These are phyloP conservation scores for Drosophila subobscura DNA, from an alignment of 1,140 invertebrate genomes.

Conservation along the genomic window DNA sequence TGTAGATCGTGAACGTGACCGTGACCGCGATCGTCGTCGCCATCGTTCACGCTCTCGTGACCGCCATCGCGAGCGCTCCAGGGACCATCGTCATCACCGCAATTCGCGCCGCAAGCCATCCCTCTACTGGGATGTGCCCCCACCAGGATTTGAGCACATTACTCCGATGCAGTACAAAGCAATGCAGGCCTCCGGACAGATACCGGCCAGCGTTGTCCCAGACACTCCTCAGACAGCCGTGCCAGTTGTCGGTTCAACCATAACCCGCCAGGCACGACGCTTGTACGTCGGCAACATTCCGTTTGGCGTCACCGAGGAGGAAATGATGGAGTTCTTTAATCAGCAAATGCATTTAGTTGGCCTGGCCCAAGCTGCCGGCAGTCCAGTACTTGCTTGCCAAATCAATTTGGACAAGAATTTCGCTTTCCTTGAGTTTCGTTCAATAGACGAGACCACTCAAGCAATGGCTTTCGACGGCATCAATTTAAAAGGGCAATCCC, in stretches of 20 bases:
- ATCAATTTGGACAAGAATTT: constrained; percentile 99
- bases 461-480: constrained; percentile 99
- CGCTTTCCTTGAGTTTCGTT: constrained; percentile 98
- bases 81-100: constrained; percentile 68
- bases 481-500: constrained; percentile 99
- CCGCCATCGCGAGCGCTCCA: constrained; percentile 66
- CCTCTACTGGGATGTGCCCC: constrained; percentile 99
- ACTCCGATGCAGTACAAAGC: constrained; percentile 95
- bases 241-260: constrained; percentile 98
- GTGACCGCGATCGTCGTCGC: constrained; percentile 67
- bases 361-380: constrained; percentile 98
- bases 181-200: constrained; percentile 96
- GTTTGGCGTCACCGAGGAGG: constrained; percentile 99
- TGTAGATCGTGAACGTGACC: constrained; percentile 65
- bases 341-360: constrained; percentile 99
- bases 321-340: constrained; percentile 99
- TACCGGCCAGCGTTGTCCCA: constrained; percentile 95
- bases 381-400: constrained; percentile 99
- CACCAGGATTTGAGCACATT: constrained; percentile 98
- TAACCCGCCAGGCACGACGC: constrained; percentile 96
- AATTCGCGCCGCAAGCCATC: constrained; percentile 91
- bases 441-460: constrained; percentile 99
- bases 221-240: constrained; percentile 96
- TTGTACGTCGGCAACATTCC: constrained; percentile 99
- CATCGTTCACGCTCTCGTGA: constrained; percentile 71